phyloP scores from a whole-genome alignment of 2,888 invertebrate species.

The Chymomyza procnemis region DNA sequence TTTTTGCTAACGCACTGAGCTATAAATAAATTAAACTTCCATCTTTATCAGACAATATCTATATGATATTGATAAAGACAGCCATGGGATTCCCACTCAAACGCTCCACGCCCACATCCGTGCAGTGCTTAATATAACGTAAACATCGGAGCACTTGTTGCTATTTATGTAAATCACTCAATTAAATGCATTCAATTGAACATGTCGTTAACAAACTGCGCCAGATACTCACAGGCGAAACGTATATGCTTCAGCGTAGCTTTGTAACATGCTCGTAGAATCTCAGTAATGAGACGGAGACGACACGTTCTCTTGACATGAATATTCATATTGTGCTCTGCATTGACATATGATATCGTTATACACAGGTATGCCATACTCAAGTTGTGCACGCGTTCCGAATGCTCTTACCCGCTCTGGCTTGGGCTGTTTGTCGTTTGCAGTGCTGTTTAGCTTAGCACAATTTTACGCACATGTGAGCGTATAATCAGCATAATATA shows the following conservation, averaged over 20 bases:
- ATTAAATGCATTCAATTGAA: neutral
- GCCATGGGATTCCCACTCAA: too few relatives aligned
- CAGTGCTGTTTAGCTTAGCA: slow-evolving; percentile 26
- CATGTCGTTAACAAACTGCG: neutral
- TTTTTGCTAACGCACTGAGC: too few relatives aligned
- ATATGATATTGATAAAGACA: neutral
- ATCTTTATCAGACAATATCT: too few relatives aligned
- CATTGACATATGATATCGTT: neutral
- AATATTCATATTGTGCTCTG: neutral
- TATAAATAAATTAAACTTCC: too few relatives aligned
- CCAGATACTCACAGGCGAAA: neutral
- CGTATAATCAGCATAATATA: neutral
- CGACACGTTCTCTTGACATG: neutral
- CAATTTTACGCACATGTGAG: slow-evolving; percentile 34
- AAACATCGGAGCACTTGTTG: neutral
- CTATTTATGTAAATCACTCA: slow-evolving; percentile 1
- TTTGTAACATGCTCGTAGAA: neutral
- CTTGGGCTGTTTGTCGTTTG: slow-evolving; percentile 6
- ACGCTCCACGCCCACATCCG: too few relatives aligned
- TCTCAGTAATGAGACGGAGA: neutral
- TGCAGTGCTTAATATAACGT: too few relatives aligned
- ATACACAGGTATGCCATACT: neutral
- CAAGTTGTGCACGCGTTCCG: neutral
- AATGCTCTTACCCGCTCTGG: neutral
- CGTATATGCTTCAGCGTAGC: neutral